These are phyloP conservation scores for Bembecia ichneumoniformis DNA, from an alignment of 2,888 invertebrate genomes.

Conservation along the genomic window DNA sequence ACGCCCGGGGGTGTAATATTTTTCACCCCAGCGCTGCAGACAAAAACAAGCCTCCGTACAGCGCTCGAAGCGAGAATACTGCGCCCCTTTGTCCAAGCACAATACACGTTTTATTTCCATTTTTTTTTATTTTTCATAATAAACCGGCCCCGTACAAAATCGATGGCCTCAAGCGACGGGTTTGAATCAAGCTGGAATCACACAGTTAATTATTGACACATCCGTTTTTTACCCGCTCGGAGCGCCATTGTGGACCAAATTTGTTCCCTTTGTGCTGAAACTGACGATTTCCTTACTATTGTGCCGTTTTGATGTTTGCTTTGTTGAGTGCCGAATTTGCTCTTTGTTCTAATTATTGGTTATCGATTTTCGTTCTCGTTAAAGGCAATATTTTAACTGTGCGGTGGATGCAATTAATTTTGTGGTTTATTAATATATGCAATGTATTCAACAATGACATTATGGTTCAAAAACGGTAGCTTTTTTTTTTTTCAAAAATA, in stretches of 20 bases:
- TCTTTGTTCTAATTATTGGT: constrained; percentile 41
- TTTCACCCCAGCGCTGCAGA: constrained; percentile 49
- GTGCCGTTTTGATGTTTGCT: constrained; percentile 28
- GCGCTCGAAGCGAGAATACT: constrained; percentile 20
- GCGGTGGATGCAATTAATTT: no score
- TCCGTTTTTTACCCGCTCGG: constrained; percentile 54
- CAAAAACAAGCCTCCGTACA: constrained; percentile 15
- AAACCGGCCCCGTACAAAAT: constrained; percentile 39
- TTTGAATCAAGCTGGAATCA: constrained; percentile 49
- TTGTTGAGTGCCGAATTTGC: constrained; percentile 27
- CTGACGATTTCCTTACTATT: constrained; percentile 61
- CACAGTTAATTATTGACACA: constrained; percentile 71
- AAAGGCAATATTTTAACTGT: no score
- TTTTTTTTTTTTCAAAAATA: no score
- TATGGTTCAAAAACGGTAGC: no score
- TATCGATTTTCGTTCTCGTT: constrained; percentile 22
- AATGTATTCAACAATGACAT: no score
- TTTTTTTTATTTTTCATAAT: constrained; percentile 27
- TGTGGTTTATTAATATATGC: no score
- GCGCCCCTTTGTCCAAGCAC: constrained; percentile 32
- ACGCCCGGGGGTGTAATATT: constrained; percentile 67
- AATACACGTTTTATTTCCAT: constrained; percentile 37
- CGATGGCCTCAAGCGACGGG: constrained; percentile 57
- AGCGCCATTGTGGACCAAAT: constrained; percentile 49
- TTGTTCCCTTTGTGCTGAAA: constrained; percentile 48